Conservation (phyloP, 2,888 invertebrate species). For the Chelonus formosanus region DNA sequence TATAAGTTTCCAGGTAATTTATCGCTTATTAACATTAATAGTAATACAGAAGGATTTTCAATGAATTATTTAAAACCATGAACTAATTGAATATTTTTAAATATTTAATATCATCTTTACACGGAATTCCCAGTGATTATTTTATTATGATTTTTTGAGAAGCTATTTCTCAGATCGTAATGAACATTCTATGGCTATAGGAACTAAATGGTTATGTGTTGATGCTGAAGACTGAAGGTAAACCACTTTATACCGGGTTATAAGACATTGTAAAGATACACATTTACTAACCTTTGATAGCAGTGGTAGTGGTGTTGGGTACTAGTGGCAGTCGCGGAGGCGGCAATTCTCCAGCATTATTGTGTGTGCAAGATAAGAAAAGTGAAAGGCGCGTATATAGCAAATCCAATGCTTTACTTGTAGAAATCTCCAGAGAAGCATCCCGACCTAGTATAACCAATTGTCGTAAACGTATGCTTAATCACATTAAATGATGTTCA, state of each 20-base stretch:
- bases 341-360: slow-evolving; percentile 33
- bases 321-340: slow-evolving; percentile 27
- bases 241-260: slow-evolving; percentile 49
- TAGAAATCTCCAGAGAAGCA: slow-evolving; percentile 37
- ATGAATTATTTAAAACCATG: too few relatives aligned
- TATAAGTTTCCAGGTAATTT: too few relatives aligned
- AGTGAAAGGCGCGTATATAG: slow-evolving; percentile 54
- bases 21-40: too few relatives aligned
- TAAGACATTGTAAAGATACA: slow-evolving; percentile 12
- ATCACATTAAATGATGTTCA: slow-evolving; percentile 3
- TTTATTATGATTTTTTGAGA: not conserved
- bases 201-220: not conserved
- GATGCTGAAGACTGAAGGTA: slow-evolving; percentile 45
- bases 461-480: slow-evolving; percentile 1
- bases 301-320: not conserved
- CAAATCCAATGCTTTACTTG: slow-evolving; percentile 11
- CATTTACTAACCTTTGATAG: slow-evolving; percentile 1
- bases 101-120: too few relatives aligned
- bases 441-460: slow-evolving; percentile 51
- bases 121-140: too few relatives aligned
- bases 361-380: slow-evolving; percentile 46
- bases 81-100: too few relatives aligned
- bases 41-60: too few relatives aligned
- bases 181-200: slow-evolving; percentile 2
- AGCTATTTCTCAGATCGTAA: not conserved